Conservation (phyloP, 1,140 invertebrate genomes). For the Pogonus chalceus region DNA sequence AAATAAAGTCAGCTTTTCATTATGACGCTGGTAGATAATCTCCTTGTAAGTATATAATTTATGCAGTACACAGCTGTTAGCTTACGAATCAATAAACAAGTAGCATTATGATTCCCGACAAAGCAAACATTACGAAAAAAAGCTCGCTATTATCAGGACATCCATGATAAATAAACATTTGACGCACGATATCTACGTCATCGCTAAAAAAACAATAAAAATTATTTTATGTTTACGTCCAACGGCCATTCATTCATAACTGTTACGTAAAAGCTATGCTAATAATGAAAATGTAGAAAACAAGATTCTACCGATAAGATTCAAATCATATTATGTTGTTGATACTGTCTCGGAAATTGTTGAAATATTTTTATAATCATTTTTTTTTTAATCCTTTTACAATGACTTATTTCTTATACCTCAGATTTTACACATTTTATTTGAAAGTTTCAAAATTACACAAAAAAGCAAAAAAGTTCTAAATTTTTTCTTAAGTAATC, state of each 20-base stretch:
- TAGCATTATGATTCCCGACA: no score
- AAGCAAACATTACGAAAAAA: neutral
- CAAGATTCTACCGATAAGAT: neutral
- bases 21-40: neutral
- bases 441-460: neutral
- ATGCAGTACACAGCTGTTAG: neutral
- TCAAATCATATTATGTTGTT: neutral
- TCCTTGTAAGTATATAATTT: neutral
- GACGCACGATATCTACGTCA: neutral
- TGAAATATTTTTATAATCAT: neutral
- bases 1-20: neutral
- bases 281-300: neutral
- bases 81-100: no score
- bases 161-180: neutral
- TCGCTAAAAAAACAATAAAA: neutral
- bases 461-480: neutral
- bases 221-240: neutral
- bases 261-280: neutral
- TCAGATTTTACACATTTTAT: neutral
- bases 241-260: neutral
- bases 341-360: no score
- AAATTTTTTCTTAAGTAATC: no score
- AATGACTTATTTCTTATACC: neutral
- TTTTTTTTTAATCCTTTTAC: neutral
- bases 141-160: neutral